phyloP scores from a whole-genome alignment of 2,888 invertebrate species.

The Patella pellucida region DNA sequence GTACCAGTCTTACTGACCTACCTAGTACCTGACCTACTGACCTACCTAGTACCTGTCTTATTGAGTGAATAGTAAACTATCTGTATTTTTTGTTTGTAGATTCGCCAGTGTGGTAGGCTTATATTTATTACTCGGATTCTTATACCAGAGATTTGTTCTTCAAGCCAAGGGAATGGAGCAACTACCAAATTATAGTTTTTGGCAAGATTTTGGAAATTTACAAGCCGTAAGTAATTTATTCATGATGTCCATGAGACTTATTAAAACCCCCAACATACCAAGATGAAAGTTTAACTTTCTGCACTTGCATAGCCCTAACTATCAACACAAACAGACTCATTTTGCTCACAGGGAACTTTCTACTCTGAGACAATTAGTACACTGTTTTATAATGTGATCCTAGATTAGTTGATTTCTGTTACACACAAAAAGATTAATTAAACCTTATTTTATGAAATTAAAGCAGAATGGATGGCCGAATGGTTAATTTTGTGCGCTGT shows the following conservation, averaged over 20 bases:
- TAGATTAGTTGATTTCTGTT: no score
- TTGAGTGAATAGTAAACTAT: neutral
- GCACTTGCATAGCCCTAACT: no score
- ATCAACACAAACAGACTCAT: no score
- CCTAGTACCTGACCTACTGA: neutral
- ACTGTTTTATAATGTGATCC: no score
- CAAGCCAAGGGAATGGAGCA: constrained; percentile 71
- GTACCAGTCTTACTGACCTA: neutral
- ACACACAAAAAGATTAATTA: no score
- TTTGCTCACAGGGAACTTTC: no score
- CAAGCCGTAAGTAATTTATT: constrained; percentile 65
- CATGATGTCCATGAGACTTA: neutral
- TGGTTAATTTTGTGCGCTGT: no score
- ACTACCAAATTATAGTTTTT: constrained; percentile 70
- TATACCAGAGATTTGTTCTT: constrained; percentile 68
- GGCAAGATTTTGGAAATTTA: constrained; percentile 71
- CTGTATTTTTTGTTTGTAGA: constrained; percentile 47
- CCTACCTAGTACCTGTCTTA: neutral
- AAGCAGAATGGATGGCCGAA: no score
- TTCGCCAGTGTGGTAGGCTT: constrained; percentile 59
- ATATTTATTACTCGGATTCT: constrained; percentile 67
- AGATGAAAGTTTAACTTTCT: no score
- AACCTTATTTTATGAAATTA: no score
- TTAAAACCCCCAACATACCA: neutral
- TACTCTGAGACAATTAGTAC: no score